phyloP scores from a whole-genome alignment of 2,113 vertebrate genomes.

The Rousettus leschenaultii region DNA sequence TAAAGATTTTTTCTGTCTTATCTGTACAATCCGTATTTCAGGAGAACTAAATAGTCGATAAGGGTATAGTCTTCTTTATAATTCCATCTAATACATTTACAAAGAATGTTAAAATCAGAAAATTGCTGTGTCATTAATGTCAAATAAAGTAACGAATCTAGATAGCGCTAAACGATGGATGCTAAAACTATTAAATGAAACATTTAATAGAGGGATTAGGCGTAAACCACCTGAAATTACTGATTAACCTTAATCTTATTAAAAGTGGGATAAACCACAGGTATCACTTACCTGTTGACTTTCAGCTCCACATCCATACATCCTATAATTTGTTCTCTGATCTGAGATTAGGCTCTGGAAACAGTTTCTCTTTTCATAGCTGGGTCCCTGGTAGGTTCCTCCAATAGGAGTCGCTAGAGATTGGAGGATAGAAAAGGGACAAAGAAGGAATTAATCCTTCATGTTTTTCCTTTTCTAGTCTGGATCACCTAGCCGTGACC shows the following conservation, averaged over 20 bases:
- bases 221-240: background rate
- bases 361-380: background rate
- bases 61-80: background rate
- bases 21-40: constrained; percentile 19
- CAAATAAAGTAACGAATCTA: constrained; percentile 1
- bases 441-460: background rate
- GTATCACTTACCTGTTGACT: background rate
- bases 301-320: background rate
- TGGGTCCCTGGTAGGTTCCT: background rate
- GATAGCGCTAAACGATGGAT: background rate
- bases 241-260: constrained; percentile 19
- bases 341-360: constrained; percentile 17
- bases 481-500: background rate
- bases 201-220: background rate
- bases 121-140: background rate
- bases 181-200: background rate
- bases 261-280: constrained; percentile 5
- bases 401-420: background rate
- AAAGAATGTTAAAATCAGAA: constrained; percentile 33
- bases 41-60: background rate
- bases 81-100: background rate
- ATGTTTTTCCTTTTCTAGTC: background rate
- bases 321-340: background rate
- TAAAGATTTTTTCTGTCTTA: background rate
- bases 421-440: background rate